phyloP scores from a whole-genome alignment of 2,113 vertebrate species.

The Pungitius pungitius region DNA sequence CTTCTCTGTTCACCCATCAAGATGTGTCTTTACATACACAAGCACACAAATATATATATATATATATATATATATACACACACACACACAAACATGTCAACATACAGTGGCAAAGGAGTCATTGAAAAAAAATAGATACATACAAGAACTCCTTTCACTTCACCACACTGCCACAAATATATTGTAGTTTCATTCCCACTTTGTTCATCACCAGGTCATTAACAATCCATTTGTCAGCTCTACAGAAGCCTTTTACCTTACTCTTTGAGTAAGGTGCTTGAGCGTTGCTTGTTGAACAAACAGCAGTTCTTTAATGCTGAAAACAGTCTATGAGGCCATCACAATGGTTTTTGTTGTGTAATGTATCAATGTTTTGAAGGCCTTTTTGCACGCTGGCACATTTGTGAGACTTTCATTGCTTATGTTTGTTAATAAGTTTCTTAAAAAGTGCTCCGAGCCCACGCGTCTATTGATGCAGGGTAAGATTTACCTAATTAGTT shows the following conservation, averaged over 20 bases:
- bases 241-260: neutral
- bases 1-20: too few species aligned
- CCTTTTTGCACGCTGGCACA: neutral
- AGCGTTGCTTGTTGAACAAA: neutral
- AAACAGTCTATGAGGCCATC: constrained; percentile 1
- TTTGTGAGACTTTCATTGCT: neutral
- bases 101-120: too few species aligned
- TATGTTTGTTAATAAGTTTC: constrained; percentile 6
- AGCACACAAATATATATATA: too few species aligned
- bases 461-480: constrained; percentile 19
- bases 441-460: constrained; percentile 14
- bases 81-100: too few species aligned
- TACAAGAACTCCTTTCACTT: neutral
- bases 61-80: too few species aligned
- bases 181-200: neutral
- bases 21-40: too few species aligned
- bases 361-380: neutral
- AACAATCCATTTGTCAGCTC: neutral
- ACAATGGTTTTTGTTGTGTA: too few species aligned
- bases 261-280: neutral
- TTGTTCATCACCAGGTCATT: neutral
- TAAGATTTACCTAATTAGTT: constrained; percentile 21
- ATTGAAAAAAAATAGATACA: too few species aligned
- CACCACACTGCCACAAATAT: neutral
- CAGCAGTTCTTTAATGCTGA: neutral